phyloP scores from a whole-genome alignment of 2,888 invertebrate genomes.

The Aelia acuminata region DNA sequence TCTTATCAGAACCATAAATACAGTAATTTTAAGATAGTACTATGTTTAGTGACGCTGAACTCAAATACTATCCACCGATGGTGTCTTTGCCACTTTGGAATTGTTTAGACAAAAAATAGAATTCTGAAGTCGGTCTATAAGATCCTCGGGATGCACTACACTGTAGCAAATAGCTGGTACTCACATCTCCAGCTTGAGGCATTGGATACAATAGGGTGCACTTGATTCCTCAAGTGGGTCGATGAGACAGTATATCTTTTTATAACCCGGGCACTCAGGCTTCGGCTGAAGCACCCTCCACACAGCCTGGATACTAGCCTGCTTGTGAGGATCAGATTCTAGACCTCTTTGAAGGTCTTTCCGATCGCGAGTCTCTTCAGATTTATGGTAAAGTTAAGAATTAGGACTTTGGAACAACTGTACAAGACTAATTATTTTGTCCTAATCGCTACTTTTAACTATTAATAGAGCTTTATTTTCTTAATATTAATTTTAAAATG shows the following conservation, averaged over 20 bases:
- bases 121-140: background rate
- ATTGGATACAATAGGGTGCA: background rate
- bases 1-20: no score
- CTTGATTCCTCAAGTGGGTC: conserved; percentile 6
- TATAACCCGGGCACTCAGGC: background rate
- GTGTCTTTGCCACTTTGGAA: background rate
- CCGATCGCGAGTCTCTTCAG: background rate
- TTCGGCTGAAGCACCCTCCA: background rate
- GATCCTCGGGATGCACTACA: background rate
- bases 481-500: no score
- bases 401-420: background rate
- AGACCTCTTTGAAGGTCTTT: background rate
- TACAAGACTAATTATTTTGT: no score
- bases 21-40: no score
- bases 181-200: background rate
- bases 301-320: background rate
- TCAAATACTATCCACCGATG: no score
- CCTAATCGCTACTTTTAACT: no score
- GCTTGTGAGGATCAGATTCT: background rate
- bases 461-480: no score
- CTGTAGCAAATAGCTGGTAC: background rate
- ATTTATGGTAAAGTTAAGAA: background rate
- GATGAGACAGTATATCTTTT: conserved; percentile 23
- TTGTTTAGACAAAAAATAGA: background rate
- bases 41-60: no score